Percentiles rank a stretch among this genome's conserved stretches.
These are phyloP conservation scores for Ormyrus pomaceus DNA, from an alignment of 2,888 invertebrate species.

Conservation along the genomic window DNA sequence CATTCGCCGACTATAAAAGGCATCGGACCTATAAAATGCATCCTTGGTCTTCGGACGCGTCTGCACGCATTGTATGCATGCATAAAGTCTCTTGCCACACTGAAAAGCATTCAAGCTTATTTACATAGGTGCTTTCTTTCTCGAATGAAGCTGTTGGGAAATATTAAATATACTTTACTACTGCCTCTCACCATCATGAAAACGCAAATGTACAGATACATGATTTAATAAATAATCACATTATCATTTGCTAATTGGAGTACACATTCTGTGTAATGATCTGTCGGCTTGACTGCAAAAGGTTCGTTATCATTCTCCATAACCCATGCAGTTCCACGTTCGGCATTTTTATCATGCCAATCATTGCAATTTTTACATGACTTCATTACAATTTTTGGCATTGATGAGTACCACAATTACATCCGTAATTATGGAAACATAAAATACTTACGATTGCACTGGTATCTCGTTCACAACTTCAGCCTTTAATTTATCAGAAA, in stretches of 20 bases:
- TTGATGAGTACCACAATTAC: not conserved
- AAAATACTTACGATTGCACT: conserved; percentile 65
- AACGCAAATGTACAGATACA: not conserved
- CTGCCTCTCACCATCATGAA: not conserved
- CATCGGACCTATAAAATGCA: conserved; percentile 76
- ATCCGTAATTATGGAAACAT: too few relatives aligned
- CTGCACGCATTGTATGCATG: conserved; percentile 43
- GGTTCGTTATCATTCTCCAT: conserved; percentile 57
- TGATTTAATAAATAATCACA: not conserved
- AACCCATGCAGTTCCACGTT: conserved; percentile 61
- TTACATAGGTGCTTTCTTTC: not conserved
- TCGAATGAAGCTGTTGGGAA: not conserved
- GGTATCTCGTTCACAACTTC: conserved; percentile 59
- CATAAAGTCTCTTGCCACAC: not conserved
- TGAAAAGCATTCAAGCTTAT: conserved; percentile 25
- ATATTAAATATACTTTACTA: conserved; percentile 4
- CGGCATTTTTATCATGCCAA: conserved; percentile 59
- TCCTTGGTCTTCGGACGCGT: conserved; percentile 69
- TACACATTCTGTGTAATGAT: conserved; percentile 40
- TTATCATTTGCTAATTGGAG: conserved; percentile 25
- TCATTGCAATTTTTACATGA: conserved; percentile 44
- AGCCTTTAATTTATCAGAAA: conserved; percentile 62
- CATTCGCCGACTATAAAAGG: conserved; percentile 73
- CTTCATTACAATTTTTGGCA: conserved; percentile 45
- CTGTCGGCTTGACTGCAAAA: conserved; percentile 38